Conservation (phyloP, 35 echinoderm and acorn worm species). For the Hemicentrotus pulcherrimus region DNA sequence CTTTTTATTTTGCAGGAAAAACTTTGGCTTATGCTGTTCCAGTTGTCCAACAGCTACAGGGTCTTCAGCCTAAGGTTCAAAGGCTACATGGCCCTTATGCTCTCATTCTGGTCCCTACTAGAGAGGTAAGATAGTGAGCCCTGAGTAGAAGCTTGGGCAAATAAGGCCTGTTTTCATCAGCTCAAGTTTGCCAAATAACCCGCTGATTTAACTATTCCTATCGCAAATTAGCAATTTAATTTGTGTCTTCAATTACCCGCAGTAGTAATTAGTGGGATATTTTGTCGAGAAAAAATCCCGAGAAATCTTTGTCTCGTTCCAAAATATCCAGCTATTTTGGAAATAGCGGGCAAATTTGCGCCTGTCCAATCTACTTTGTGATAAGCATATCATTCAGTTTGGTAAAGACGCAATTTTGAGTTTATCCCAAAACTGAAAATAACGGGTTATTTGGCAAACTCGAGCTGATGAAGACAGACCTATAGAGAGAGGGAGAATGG, state of each 20-base stretch:
- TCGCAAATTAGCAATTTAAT: neutral
- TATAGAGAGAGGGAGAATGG: neutral
- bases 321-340: too few species aligned
- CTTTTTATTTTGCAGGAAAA: slow-evolving; percentile 66
- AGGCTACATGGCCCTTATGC: slow-evolving; percentile 91
- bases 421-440: too few species aligned
- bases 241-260: neutral
- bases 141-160: neutral
- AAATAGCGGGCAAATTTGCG: too few species aligned
- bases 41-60: slow-evolving; percentile 68
- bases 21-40: slow-evolving; percentile 88
- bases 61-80: slow-evolving; percentile 60
- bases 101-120: slow-evolving; percentile 79
- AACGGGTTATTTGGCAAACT: too few species aligned
- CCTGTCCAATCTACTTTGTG: too few species aligned
- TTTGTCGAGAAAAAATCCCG: too few species aligned
- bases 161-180: neutral
- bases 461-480: neutral
- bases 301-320: too few species aligned
- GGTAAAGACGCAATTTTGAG: neutral
- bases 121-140: slow-evolving; percentile 70
- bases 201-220: neutral
- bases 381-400: neutral
- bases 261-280: too few species aligned
- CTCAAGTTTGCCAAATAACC: neutral